Evolutionary conservation across 2,113 vertebrate species (phyloP), one percentile per base, ranked within the genome.

Genomic region (Chitala chitala): DNA sequence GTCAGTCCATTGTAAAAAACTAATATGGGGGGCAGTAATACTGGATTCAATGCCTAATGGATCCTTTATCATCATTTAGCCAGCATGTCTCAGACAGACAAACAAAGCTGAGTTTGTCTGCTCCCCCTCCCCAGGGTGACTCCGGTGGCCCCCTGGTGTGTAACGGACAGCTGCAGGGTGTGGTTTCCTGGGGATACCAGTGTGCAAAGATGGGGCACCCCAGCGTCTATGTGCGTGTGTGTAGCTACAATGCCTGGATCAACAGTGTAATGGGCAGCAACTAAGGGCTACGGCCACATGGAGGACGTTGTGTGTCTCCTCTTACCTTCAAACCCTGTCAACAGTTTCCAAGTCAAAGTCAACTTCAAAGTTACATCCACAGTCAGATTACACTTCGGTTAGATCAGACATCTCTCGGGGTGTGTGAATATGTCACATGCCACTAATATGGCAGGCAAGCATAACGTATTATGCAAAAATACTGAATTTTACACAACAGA

Each of bases 171-270:
- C 77, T 89, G 66, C 83, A 89, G 76, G 84, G 83, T 3, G 26
- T 87, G 33, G 72, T 73, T 24, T 85, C 86, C 84, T 81, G 73
- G 53, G 5, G 15, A 1, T 31, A 72, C 48, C 20, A 64, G 15
- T 78, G 77, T 64, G 73, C 73, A 40, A 24, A 71, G 73, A 26
- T 69, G 0, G 79, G 84, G 73, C 83, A 83, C 69, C 17, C 1
- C 0, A 50, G 79, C 54, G 78, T 83, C 55, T 84, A 85, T 76
- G 82, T 77, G 68, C 82, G 84, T 46, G 22, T 87, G 72, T 87
- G 84, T 72, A 1, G 0, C 17, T 86, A 86, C 80, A 85, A 72
- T 3, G 0, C 20, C 31, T 87, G 84, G 87, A 87, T 85, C 77
- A 22, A 53, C 0, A 0, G 0, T 0, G 72, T 85, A 50, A 86